Base-by-base conservation (phyloP, 2,888 invertebrate species). In the Agrilus mali region DNA sequence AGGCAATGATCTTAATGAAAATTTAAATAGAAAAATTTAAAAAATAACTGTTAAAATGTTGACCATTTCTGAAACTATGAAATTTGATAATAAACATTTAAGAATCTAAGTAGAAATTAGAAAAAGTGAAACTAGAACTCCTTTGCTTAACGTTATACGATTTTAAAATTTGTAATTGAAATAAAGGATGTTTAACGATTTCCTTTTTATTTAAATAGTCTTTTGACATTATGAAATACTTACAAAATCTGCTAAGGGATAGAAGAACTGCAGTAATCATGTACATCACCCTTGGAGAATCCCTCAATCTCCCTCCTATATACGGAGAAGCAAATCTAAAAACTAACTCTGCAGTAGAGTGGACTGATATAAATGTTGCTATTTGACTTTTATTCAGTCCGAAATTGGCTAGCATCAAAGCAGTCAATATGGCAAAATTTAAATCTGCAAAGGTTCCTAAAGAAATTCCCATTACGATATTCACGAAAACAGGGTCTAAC, bases 391-490 rank as follows among this genome's bases (percentile, higher is more conserved):
- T 77, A 35, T 68, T 64, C 52, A 78, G 73, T n/a, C 69, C 59
- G 65, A 76, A 72, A 50, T 81, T 81, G 36, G 67, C 69, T 7
- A 82, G 60, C 44, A 82, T 80, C 35, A 81, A 75, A 3, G 81
- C 79, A 7, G 77, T 68, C 36, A 81, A 55, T 10, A 77, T 58
- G 0, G 79, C 74, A 56, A 82, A 82, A 55, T 80, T 81, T 0
- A 77, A 70, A 58, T 82, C 82, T 0, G 77, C 78, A 53, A 78
- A 77, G 12, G 77, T 69, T 1, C 79, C 80, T 27, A 80, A 59
- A 0, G 80, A 76, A 56, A 81, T 64, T 20, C 81, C 81, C 37
- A 79, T 45, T 64, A 78, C 69, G 49, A 82, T 75, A 53, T 75
- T 80, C 1, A 80, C 70, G 55, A 78, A 82, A 51, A 75, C 66